phyloP scores from a whole-genome alignment of 2,797 vertebrate species.

The Aselliscus stoliczkanus region DNA sequence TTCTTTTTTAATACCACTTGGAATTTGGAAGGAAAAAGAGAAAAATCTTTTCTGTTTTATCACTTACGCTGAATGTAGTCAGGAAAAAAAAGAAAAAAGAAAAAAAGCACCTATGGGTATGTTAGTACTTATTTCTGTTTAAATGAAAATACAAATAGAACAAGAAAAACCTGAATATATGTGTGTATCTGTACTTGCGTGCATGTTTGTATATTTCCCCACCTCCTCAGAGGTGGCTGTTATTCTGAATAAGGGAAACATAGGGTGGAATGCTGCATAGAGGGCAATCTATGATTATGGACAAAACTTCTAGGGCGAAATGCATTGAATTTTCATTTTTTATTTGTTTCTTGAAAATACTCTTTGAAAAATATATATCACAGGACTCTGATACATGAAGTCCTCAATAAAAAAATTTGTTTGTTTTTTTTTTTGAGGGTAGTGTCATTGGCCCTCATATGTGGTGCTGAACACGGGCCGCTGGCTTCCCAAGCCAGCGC shows the following conservation, averaged over 20 bases:
- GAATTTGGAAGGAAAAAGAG: conserved; percentile 61
- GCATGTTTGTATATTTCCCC: too few species aligned
- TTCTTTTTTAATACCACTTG: conserved; percentile 59
- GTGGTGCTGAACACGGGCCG: too few species aligned
- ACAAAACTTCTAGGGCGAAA: background rate
- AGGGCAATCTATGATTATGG: background rate
- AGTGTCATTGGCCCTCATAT: too few species aligned
- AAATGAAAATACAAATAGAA: conserved; percentile 9
- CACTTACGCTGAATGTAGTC: conserved; percentile 42
- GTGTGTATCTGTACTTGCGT: too few species aligned
- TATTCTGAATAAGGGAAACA: background rate
- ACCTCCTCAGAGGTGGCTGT: background rate
- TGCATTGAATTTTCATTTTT: background rate
- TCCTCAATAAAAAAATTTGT: too few species aligned
- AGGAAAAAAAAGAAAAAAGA: background rate
- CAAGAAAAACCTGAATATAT: background rate
- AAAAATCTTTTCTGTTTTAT: conserved; percentile 50
- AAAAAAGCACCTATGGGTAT: background rate
- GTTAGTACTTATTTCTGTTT: conserved; percentile 54
- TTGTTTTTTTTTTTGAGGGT: too few species aligned
- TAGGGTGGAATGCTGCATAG: fast-evolving
- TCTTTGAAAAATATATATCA: background rate
- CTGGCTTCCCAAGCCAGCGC: too few species aligned
- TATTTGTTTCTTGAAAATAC: background rate
- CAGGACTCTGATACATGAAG: background rate